phyloP scores from a whole-genome alignment of 1,140 invertebrate species.

The Temnothorax curvispinosus region DNA sequence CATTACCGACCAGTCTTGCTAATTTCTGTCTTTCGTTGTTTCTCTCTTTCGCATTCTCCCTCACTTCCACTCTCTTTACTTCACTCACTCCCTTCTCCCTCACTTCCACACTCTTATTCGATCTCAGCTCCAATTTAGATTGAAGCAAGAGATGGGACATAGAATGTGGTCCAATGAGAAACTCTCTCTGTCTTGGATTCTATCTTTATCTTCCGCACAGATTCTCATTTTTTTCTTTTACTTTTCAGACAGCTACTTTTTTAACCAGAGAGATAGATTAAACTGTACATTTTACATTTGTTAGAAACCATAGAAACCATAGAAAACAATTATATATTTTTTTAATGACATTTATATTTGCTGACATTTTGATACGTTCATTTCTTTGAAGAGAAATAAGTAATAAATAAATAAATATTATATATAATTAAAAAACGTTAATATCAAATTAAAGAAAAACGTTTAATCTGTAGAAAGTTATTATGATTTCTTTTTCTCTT shows the following conservation, averaged over 20 bases:
- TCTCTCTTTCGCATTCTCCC: slow-evolving; percentile 1
- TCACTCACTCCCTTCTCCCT: not conserved
- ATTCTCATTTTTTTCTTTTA: slow-evolving; percentile 22
- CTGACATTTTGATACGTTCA: not conserved
- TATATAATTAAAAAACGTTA: not conserved
- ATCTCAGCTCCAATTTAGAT: slow-evolving; percentile 75
- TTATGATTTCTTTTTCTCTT: not conserved
- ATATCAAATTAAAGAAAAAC: not conserved
- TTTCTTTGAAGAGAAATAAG: not conserved
- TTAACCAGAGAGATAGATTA: slow-evolving; percentile 29
- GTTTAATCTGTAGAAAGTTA: not conserved
- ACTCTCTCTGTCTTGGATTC: slow-evolving; percentile 61
- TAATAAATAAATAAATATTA: not conserved
- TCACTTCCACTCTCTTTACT: not conserved
- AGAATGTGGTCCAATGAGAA: slow-evolving; percentile 59
- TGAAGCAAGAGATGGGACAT: slow-evolving; percentile 48
- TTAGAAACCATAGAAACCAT: no score
- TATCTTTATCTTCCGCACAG: slow-evolving; percentile 48
- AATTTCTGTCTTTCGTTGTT: slow-evolving; percentile 69
- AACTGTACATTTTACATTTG: not conserved
- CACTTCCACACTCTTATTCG: slow-evolving; percentile 26
- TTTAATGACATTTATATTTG: not conserved
- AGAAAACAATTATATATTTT: not conserved
- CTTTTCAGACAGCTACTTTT: slow-evolving; percentile 1
- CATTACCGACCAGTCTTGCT: slow-evolving; percentile 33